Evolutionary conservation across 2,888 invertebrate genomes (phyloP).

Genomic region (Heliconius hortense): DNA sequence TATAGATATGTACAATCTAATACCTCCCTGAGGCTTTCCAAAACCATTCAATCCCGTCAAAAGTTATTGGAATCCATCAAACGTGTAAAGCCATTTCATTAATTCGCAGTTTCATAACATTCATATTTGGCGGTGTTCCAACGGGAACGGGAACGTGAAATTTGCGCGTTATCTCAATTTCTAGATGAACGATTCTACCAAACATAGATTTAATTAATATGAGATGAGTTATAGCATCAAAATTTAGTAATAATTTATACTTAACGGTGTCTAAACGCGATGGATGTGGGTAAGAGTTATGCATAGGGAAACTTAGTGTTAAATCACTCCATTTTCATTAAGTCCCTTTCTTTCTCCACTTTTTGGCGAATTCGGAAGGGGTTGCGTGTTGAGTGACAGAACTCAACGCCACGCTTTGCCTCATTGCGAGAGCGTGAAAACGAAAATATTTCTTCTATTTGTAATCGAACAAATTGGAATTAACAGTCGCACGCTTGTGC

Average conservation of each 20-base stretch:
- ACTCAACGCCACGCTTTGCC: no score
- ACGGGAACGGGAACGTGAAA: background rate
- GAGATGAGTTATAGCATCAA: slow-evolving; percentile 13
- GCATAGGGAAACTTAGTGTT: background rate
- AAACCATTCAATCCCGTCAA: background rate
- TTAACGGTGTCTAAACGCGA: no score
- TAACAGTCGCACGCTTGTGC: no score
- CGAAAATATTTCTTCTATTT: no score
- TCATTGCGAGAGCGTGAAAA: no score
- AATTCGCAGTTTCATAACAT: slow-evolving; percentile 26
- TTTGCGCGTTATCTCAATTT: slow-evolving; percentile 35
- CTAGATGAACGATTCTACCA: slow-evolving; percentile 28
- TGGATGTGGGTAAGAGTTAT: background rate
- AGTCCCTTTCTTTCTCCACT: background rate
- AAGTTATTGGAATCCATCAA: slow-evolving; percentile 2
- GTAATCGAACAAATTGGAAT: no score
- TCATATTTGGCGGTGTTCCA: slow-evolving; percentile 36
- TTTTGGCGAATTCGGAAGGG: no score
- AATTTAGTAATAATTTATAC: background rate
- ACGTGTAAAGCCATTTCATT: slow-evolving; percentile 23
- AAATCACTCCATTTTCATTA: background rate
- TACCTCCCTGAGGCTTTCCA: background rate
- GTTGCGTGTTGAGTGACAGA: background rate
- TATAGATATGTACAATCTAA: background rate
- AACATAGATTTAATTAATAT: slow-evolving; percentile 26